Evolutionary conservation across 2,797 vertebrate species (phyloP).

Genomic region (Coluber constrictor): DNA sequence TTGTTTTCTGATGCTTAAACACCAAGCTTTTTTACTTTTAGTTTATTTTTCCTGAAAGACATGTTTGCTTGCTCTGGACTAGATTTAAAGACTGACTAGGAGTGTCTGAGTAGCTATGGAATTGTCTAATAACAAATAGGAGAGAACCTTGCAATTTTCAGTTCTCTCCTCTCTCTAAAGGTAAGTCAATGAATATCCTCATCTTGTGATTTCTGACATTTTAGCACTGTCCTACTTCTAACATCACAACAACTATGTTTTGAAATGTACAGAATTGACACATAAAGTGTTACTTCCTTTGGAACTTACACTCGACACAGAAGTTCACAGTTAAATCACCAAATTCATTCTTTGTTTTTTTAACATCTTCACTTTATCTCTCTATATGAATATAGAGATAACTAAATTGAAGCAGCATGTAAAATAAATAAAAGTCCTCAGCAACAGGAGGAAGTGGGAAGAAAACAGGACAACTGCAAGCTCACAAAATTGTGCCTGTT

Average conservation of each 20-base stretch:
- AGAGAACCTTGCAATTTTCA: background rate
- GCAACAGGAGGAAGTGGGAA: background rate
- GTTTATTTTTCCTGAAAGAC: background rate
- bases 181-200: background rate
- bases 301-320: background rate
- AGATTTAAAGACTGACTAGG: background rate
- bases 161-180: background rate
- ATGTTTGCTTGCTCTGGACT: background rate
- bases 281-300: background rate
- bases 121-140: background rate
- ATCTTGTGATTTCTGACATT: background rate
- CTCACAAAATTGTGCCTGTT: background rate
- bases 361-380: background rate
- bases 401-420: background rate
- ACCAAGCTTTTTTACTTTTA: background rate
- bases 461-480: background rate
- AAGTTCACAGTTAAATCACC: background rate
- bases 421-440: background rate
- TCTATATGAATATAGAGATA: background rate
- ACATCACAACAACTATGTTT: background rate
- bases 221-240: slow-evolving; percentile 12
- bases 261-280: slow-evolving; percentile 14
- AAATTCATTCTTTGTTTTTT: background rate
- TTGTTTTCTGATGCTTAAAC: background rate
- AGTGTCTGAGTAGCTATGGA: background rate